Evolutionary conservation across 2,113 vertebrate genomes (phyloP), one percentile per base, ranked within the genome.

Genomic region (Calypte anna): DNA sequence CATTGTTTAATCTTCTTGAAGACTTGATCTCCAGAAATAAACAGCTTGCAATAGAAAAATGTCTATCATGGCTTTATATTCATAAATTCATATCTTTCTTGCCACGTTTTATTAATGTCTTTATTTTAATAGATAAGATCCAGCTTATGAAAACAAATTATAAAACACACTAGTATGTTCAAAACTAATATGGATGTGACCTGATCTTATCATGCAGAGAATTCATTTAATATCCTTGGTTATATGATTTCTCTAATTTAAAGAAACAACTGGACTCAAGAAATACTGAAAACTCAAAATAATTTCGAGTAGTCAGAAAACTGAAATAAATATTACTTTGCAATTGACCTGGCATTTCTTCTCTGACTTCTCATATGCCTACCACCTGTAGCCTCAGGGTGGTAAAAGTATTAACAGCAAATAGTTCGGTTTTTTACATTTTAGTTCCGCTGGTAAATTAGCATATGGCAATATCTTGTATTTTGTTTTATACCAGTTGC

Each of bases 61-160:
- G 55, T 72, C 87, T 70, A 21, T 80, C 67, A 59, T 30, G 22
- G 30, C n/a, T 96, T 96, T 95, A 63, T 94, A 96, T 86, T 94
- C 50, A 93, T 87, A 76, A 89, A 93, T 96, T 93, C 93, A 72
- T 68, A 86, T 36, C 55, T 48, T 90, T 80, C 78, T 95, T 83
- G 66, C 61, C 54, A 78, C 59, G 14, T 93, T 96, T 96, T 83
- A 96, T 90, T 81, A 93, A 91, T 83, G 59, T 92, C 33, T 95
- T 93, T 92, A 85, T 94, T 91, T 80, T 88, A 90, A 83, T 90
- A 91, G 85, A 91, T 95, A 94, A 95, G 67, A 96, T 93, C 82
- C 73, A 95, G 63, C 36, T 95, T 93, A 95, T 36, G 31, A 91
- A 96, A 75, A 10, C 12, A 90, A 94, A 93, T 95, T 91, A 75